Conservation (phyloP, 2,888 invertebrate species). For the Orthonychiurus folsomi region DNA sequence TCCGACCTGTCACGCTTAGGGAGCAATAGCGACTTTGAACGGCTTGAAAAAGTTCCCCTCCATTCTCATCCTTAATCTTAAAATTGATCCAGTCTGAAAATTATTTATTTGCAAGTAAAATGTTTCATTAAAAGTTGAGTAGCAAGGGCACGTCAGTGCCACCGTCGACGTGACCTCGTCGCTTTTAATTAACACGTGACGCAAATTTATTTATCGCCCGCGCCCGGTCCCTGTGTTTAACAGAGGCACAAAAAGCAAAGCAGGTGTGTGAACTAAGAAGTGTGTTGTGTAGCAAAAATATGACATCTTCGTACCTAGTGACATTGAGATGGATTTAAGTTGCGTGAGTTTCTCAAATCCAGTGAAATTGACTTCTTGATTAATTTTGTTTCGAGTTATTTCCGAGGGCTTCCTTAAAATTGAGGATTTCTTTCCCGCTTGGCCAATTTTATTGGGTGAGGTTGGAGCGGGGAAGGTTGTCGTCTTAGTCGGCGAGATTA, state of each 20-base stretch:
- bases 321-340: constrained; percentile 6
- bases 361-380: constrained; percentile 2
- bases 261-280: background rate
- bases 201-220: too few species aligned
- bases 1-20: constrained; percentile 5
- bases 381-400: background rate
- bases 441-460: background rate
- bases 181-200: too few species aligned
- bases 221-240: too few species aligned
- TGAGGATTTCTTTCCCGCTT: background rate
- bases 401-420: background rate
- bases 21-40: constrained; percentile 6
- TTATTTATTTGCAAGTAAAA: background rate
- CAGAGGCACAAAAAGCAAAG: background rate
- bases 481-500: background rate
- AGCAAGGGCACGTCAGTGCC: background rate
- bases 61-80: constrained; percentile 5
- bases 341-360: background rate
- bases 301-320: background rate
- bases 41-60: constrained; percentile 2
- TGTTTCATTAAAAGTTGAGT: too few species aligned
- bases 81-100: constrained; percentile 11
- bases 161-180: too few species aligned
- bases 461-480: background rate
- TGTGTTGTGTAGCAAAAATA: background rate